Evolutionary conservation across 1,140 invertebrate genomes (phyloP), one percentile per base, ranked within the genome.

Genomic region (Drosophila kikkawai): DNA sequence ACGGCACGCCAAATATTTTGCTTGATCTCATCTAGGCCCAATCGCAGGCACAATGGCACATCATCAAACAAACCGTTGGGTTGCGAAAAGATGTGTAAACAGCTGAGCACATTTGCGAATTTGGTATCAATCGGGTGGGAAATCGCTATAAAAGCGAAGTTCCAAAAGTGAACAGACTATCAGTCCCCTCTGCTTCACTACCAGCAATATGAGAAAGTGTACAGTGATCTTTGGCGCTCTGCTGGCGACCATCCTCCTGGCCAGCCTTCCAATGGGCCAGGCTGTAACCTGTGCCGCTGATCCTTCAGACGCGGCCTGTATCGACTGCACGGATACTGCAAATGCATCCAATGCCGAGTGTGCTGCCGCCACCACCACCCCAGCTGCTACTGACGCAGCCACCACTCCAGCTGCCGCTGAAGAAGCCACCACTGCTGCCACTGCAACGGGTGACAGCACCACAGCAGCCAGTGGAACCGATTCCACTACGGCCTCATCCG

Each of bases 191-290:
- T 15, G 15, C 0, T 29, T 29, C 17, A 22, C 17, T 7, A 1
- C 4, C 58, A 39, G 59, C 44, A 64, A 48, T 11, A 67, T 67
- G 65, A 67, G 34, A 3, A 67, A 64, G 11, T 34, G 34, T 1
- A 15, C 41, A 12, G 32, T 66, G n/a, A 45, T 45, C 32, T 9
- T 66, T 2, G 56, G 56, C n/a, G 26, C 8, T 11, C 19, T 66
- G 6, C 56, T 66, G 56, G 41, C 44, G 42, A 66, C 64, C 56
- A 47, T 66, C 29, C 34, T 65, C 17, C 1, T 65, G 37, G 53
- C 37, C 29, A 17, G 55, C 8, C 17, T 65, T 7, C 61, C 61
- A 1, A 2, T 13, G 1, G 29, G 55, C 19, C 36, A 58, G 17
- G 61, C 61, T 2, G 51, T 64, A 7, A 53, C 29, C 29, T 53